Evolutionary conservation across 1,140 invertebrate species (phyloP), one percentile per base, ranked within the genome.

Genomic region (Homalodisca vitripennis): DNA sequence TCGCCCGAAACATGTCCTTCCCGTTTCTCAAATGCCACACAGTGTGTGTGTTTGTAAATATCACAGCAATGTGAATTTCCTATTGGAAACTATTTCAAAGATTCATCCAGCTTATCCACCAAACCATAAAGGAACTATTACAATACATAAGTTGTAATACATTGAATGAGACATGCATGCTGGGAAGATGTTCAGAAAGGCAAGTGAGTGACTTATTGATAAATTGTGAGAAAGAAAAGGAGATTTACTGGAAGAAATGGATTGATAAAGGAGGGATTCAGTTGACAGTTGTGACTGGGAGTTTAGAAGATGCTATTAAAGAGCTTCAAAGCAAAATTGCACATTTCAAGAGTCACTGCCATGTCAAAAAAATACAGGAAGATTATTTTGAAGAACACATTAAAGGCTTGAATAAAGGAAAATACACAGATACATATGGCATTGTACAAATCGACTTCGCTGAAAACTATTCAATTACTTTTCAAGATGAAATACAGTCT

Each of bases 401-500:
- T n/a, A n/a, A n/a, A n/a, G n/a, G n/a, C n/a, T n/a, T n/a, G n/a
- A 30, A 3, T 6, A 63, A 63, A 24, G 22, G 20, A 10, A 41
- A 63, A n/a, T 3, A 31, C 14, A 22, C 32, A n/a, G 10, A 13
- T 22, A 24, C 47, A n/a, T 14, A 64, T 17, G 60, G 6, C 6
- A 20, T 69, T 64, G 2, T 69, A 14, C 65, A 70, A 57, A 41
- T 70, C 1, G 63, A 70, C 46, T 70, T 67, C 46, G 64, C 48
- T 13, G 69, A 70, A 67, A 67, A 60, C 41, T 66, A 51, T 22
- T 51, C 47, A 17, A 14, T 60, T 24, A 17, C 57, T 24, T 10
- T 32, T 6, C 65, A 70, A 41, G 69, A 70, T 57, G 69, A 70
- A 57, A 67, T 70, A 1, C 69, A 70, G 65, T 31, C 47, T 13